Evolutionary conservation across 2,888 invertebrate species (phyloP).

Genomic region (Apodemia zela): DNA sequence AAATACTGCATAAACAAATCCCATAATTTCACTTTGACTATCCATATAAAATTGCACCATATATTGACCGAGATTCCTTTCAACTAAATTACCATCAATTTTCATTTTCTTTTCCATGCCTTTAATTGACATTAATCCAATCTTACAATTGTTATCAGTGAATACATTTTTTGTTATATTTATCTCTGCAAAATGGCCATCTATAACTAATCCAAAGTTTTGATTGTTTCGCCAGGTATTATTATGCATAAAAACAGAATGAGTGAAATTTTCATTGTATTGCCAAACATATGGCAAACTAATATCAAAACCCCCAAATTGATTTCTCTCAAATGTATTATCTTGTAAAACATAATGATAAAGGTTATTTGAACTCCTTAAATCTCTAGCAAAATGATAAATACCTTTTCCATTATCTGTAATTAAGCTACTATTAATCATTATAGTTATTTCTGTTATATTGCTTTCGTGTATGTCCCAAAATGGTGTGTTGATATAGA

Average conservation of each 20-base stretch:
- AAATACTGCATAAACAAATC: slow-evolving; percentile 90
- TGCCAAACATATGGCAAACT: slow-evolving; percentile 97
- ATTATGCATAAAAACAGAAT: slow-evolving; percentile 92
- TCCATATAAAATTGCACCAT: slow-evolving; percentile 93
- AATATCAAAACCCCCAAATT: slow-evolving; percentile 92
- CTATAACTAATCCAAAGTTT: slow-evolving; percentile 91
- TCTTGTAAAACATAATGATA: slow-evolving; percentile 96
- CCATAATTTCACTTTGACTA: slow-evolving; percentile 96
- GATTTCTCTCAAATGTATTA: slow-evolving; percentile 91
- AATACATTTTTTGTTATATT: slow-evolving; percentile 93
- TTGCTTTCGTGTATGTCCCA: slow-evolving; percentile 93
- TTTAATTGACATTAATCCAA: slow-evolving; percentile 87
- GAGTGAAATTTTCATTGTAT: slow-evolving; percentile 96
- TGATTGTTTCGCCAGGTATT: slow-evolving; percentile 93
- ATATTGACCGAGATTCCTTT: slow-evolving; percentile 88
- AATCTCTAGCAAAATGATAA: slow-evolving; percentile 93
- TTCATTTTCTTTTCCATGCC: slow-evolving; percentile 98
- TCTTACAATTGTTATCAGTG: slow-evolving; percentile 90
- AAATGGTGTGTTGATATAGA: slow-evolving; percentile 90
- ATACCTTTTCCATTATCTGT: slow-evolving; percentile 94
- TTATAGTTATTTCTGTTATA: slow-evolving; percentile 93
- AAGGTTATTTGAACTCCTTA: slow-evolving; percentile 97
- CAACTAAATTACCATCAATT: slow-evolving; percentile 89
- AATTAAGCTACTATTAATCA: slow-evolving; percentile 91
- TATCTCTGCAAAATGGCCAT: slow-evolving; percentile 95